These are phyloP conservation scores for Colossoma macropomum DNA, from an alignment of 2,113 vertebrate genomes.

Conservation along the genomic window DNA sequence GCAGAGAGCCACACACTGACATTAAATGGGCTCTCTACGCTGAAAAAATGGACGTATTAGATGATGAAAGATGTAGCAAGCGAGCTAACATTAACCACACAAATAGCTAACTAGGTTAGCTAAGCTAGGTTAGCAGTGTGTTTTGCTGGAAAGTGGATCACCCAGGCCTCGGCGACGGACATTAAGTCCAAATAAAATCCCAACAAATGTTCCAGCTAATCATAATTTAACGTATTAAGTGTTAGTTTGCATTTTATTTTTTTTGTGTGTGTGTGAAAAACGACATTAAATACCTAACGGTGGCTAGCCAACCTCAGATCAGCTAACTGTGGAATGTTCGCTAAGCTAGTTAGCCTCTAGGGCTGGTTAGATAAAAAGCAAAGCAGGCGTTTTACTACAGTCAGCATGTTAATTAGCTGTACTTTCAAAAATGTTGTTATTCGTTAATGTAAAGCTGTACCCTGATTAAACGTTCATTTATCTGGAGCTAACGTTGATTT, in stretches of 20 bases:
- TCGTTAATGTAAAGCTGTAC: not conserved
- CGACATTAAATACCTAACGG: not conserved
- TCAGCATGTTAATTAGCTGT: not conserved
- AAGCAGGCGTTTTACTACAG: not conserved
- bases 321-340: not conserved
- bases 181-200: not conserved
- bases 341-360: not conserved
- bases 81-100: not conserved
- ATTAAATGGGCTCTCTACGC: not conserved
- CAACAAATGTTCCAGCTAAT: not conserved
- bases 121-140: not conserved
- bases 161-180: no score
- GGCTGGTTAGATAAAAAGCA: not conserved
- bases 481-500: not conserved
- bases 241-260: not conserved
- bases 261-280: not conserved
- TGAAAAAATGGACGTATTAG: not conserved
- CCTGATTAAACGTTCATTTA: not conserved
- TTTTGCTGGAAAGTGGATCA: not conserved
- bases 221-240: not conserved
- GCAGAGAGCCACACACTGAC: not conserved
- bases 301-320: not conserved
- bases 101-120: no score
- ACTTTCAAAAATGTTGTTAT: not conserved
- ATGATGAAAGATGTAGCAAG: constrained; percentile 9